phyloP scores from a whole-genome alignment of 1,140 invertebrate species.

The Sminthurinus signatus region DNA sequence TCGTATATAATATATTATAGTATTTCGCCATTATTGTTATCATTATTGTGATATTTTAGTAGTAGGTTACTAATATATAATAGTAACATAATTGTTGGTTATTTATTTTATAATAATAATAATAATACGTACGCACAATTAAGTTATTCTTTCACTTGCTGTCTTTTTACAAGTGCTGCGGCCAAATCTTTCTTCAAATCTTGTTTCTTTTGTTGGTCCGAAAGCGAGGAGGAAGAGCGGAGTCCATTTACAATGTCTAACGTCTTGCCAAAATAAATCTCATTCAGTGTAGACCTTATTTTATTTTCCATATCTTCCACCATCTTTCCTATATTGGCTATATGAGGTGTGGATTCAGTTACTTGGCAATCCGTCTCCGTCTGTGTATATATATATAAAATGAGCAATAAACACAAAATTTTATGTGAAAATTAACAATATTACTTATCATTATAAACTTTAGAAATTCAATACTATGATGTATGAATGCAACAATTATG shows the following conservation, averaged over 20 bases:
- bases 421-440: no score
- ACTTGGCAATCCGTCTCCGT: conserved; percentile 83
- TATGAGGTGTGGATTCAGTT: conserved; percentile 89
- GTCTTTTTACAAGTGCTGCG: conserved; percentile 59
- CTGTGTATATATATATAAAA: no score
- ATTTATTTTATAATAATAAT: no score
- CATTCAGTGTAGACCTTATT: conserved; percentile 94
- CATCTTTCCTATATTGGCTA: conserved; percentile 94
- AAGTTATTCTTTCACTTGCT: conserved; percentile 13
- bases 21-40: no score
- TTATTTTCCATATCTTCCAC: conserved; percentile 99
- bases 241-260: conserved; percentile 98
- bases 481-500: no score
- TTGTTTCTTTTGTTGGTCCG: conserved; percentile 73
- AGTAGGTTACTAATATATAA: no score
- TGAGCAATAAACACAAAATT: no score
- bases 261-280: conserved; percentile 99
- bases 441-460: no score
- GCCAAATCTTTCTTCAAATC: conserved; percentile 81
- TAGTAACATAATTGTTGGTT: no score
- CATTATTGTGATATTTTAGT: no score
- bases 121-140: not conserved
- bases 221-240: conserved; percentile 74
- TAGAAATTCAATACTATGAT: no score
- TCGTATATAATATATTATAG: no score